These are phyloP conservation scores for rat (Rattus norvegicus) DNA, from an alignment of 2,113 vertebrate species.

Conservation along the genomic window DNA sequence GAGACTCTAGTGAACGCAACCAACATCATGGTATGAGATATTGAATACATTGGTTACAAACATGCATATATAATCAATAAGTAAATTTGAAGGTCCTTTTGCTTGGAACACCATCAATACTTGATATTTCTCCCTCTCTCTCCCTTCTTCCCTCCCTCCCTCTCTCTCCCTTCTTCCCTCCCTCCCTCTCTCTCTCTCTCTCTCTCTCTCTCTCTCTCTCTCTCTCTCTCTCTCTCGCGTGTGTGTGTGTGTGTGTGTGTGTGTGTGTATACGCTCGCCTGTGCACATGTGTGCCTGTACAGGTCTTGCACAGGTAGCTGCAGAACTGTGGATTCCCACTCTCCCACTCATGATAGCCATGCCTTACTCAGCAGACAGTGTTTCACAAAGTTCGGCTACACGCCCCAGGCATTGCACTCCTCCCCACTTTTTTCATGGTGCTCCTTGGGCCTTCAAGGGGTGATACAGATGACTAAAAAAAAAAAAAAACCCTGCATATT, in stretches of 20 bases:
- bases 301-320: neutral
- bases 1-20: neutral
- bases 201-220: no score
- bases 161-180: no score
- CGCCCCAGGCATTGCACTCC: neutral
- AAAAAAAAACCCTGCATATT: no score
- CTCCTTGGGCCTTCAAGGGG: no score
- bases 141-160: no score
- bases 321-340: neutral
- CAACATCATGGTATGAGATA: neutral
- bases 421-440: no score
- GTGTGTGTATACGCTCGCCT: neutral
- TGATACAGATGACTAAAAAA: neutral
- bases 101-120: neutral
- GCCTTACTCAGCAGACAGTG: neutral
- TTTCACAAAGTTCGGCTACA: neutral
- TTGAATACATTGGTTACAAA: neutral
- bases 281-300: neutral
- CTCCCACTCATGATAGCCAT: neutral
- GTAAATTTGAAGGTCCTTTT: neutral
- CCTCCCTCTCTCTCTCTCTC: neutral
- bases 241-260: neutral
- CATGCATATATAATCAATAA: neutral
- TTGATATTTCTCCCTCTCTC: neutral
- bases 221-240: neutral